phyloP scores from a whole-genome alignment of 2,888 invertebrate species.

The Neoaliturus tenellus region DNA sequence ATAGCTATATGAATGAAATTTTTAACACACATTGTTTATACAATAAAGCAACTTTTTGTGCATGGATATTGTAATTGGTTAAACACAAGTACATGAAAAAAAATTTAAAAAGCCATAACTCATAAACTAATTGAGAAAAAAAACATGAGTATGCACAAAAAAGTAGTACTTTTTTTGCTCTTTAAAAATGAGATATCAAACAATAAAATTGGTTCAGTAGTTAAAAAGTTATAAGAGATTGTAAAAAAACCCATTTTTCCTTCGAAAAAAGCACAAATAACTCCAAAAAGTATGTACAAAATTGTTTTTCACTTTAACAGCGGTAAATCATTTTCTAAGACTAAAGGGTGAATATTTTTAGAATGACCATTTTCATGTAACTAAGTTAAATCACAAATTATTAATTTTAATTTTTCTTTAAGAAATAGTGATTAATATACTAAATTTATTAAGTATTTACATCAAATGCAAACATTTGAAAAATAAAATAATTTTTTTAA shows the following conservation, averaged over 20 bases:
- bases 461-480: too few species aligned
- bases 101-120: not conserved
- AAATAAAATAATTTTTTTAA: too few species aligned
- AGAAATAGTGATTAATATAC: too few species aligned
- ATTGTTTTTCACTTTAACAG: too few species aligned
- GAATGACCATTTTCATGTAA: too few species aligned
- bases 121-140: not conserved
- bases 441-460: too few species aligned
- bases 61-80: not conserved
- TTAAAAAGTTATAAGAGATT: conserved; percentile 7
- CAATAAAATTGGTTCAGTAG: conserved; percentile 7
- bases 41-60: not conserved
- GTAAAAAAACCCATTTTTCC: not conserved
- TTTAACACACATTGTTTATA: conserved; percentile 11
- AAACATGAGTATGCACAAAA: conserved; percentile 10
- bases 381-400: too few species aligned
- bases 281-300: too few species aligned
- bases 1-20: not conserved
- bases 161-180: not conserved
- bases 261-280: too few species aligned
- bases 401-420: too few species aligned
- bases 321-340: too few species aligned
- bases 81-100: not conserved
- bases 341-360: too few species aligned
- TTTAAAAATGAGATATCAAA: conserved; percentile 14